Base-by-base conservation (phyloP, 2,888 invertebrate species). In the Sussaba pulchella region DNA sequence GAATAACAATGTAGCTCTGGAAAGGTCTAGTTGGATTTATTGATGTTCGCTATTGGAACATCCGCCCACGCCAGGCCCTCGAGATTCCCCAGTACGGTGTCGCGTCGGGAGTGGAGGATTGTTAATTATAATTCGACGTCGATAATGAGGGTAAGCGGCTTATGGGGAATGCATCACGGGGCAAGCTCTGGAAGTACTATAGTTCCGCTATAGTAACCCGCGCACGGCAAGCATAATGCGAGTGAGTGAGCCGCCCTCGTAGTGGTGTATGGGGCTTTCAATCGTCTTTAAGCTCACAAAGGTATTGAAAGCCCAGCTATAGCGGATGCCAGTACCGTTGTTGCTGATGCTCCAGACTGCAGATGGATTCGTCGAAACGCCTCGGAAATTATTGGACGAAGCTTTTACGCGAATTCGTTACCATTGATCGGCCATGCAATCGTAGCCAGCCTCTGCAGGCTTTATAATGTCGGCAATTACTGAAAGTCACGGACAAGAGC, bases 71-170 rank as follows among this genome's bases (percentile, higher is more conserved):
- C 39, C 47, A 47, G 26, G 57, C n/a, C 41, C 9, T 19, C 14
- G 50, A 61, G 66, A 43, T 47, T 78, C 36, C 26, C 72, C 50
- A 12, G n/a, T 78, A 69, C 45, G 69, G 72, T 76, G 71, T 61
- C 70, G 63, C 69, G 39, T 81, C 31, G 78, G 47, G 59, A 41
- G 63, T 66, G 47, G 84, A 66, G 82, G 81, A 71, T 83, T 84
- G 86, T 89, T 89, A 88, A 88, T 89, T 88, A 88, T 89, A 88
- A 88, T 89, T 88, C 86, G 83, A 89, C 83, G 85, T 87, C 85
- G 87, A 88, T 89, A 89, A 89, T 89, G 88, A 89, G 87, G 84
- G 79, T 88, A 89, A 89, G 89, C 88, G 81, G 88, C 87, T 89
- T 89, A 88, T 75, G 72, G 59, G 64, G 83, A 78, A 82, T 83